Evolutionary conservation across 2,888 invertebrate species (phyloP), one percentile per base, ranked within the genome.

Genomic region (Xylota sylvarum): DNA sequence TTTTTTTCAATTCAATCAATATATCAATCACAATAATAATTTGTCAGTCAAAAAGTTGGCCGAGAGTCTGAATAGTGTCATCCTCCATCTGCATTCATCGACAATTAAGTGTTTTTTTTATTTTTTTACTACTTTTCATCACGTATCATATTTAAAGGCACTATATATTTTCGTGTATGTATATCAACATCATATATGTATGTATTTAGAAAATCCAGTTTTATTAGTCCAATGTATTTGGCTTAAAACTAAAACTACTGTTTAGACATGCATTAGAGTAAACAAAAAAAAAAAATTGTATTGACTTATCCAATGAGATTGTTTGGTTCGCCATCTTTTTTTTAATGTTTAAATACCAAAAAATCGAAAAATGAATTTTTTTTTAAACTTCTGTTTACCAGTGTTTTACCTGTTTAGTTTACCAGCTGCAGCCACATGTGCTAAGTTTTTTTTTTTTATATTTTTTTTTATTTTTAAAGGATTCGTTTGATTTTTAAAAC

Each of bases 21-120:
- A 73, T 67, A 60, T 72, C 37, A 58, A 60, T 82, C 87, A 88
- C 86, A 90, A 83, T 90, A 90, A 90, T 88, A 76, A 86, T 89
- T 88, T 90, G 92, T 92, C 92, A 93, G 93, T 93, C 93, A 92
- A 92, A 92, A 92, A 90, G 89, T 89, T 90, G 92, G 92, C 92
- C 92, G 91, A 90, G 91, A 90, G 88, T 90, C 90, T 90, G 90
- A 89, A 83, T 72, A 85, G 81, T 82, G 60, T 81, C 81, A 86
- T 82, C 86, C 86, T 82, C 77, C 82, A 73, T 70, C 74, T 77
- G 82, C 70, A 62, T 86, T 81, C 77, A 81, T 52, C 72, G 77
- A 86, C 50, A 76, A 70, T 64, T 62, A 73, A 50, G 7, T 72
- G 10, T 67, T 27, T 70, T 35, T 56, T 56, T 76, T 14, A 64